Percentiles rank a stretch among this genome's conserved stretches.
Conservation (phyloP, 2,113 vertebrate species). For the Ascaphus truei region DNA sequence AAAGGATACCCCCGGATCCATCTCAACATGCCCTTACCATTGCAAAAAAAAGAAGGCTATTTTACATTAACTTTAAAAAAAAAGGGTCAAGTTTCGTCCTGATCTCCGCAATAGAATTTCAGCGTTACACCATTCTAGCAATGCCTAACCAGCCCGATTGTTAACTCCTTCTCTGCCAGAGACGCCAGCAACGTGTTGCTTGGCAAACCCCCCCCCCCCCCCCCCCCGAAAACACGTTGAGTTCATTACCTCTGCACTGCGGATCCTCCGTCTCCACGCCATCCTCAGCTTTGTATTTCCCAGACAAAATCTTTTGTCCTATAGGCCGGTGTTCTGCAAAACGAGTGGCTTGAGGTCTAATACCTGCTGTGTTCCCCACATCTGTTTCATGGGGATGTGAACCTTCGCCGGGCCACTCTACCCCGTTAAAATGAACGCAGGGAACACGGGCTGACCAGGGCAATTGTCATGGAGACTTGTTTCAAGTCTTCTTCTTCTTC, state of each 20-base stretch:
- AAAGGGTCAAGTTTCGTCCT: no score
- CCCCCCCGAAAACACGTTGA: background rate
- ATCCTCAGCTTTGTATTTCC: slow-evolving; percentile 61
- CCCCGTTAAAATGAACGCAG: slow-evolving; percentile 56
- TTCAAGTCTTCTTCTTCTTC: slow-evolving; percentile 62
- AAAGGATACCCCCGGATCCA: no score
- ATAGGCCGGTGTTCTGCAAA: slow-evolving; percentile 46
- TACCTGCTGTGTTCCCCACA: slow-evolving; percentile 68
- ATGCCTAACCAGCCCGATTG: slow-evolving; percentile 31
- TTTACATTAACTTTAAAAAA: no score
- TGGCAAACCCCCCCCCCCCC: background rate
- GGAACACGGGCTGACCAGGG: slow-evolving; percentile 48
- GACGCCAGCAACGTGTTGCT: slow-evolving; percentile 12
- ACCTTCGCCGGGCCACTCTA: slow-evolving; percentile 50
- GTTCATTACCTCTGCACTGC: slow-evolving; percentile 64
- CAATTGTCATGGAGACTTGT: slow-evolving; percentile 69
- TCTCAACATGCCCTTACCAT: no score
- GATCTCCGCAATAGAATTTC: no score
- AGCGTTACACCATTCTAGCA: slow-evolving; percentile 62
- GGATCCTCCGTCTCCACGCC: slow-evolving; percentile 60
- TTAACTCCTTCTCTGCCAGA: slow-evolving; percentile 36
- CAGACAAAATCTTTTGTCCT: slow-evolving; percentile 48
- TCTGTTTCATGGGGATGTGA: slow-evolving; percentile 64
- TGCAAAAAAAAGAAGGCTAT: no score
- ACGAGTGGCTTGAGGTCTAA: slow-evolving; percentile 40